Percentiles rank a stretch among this genome's conserved stretches.
Evolutionary conservation across 1,140 invertebrate species (phyloP).

Genomic region (Nautilus pompilius): DNA sequence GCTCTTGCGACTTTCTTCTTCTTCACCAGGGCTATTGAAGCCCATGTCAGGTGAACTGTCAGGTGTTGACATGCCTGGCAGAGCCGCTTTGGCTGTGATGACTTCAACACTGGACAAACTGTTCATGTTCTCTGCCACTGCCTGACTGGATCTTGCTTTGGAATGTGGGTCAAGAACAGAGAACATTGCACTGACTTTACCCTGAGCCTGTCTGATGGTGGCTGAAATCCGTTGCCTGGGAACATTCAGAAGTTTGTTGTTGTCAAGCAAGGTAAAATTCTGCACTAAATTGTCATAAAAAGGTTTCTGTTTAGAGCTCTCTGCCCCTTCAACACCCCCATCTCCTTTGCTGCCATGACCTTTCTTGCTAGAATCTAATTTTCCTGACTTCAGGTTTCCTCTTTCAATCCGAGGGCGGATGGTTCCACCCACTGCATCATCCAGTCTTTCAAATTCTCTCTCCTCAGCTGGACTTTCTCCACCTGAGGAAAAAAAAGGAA

Average conservation of each 20-base stretch:
- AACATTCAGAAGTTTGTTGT: not conserved
- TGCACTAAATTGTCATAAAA: too few relatives aligned
- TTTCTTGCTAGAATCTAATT: too few relatives aligned
- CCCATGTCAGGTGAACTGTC: not conserved
- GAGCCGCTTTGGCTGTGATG: not conserved
- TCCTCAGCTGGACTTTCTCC: slow-evolving; percentile 20
- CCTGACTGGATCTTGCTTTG: not conserved
- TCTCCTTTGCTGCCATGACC: too few relatives aligned
- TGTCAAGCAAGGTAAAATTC: too few relatives aligned
- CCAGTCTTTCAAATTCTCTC: slow-evolving; percentile 13
- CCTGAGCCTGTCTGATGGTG: slow-evolving; percentile 13
- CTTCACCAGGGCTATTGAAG: not conserved
- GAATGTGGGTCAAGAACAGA: slow-evolving; percentile 7
- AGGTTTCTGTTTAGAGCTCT: too few relatives aligned
- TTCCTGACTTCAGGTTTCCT: too few relatives aligned
- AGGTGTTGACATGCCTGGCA: not conserved
- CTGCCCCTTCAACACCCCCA: too few relatives aligned
- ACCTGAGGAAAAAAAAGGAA: slow-evolving; percentile 13
- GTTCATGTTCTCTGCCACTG: not conserved
- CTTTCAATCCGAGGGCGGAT: too few relatives aligned
- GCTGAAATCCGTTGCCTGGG: slow-evolving; percentile 3
- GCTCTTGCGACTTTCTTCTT: not conserved
- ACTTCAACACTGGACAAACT: not conserved
- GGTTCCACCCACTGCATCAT: slow-evolving; percentile 17
- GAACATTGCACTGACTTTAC: slow-evolving; percentile 4